Percentiles rank a stretch among this genome's conserved stretches.
phyloP scores from a whole-genome alignment of 2,797 vertebrate genomes.

The Hylomyscus alleni region DNA sequence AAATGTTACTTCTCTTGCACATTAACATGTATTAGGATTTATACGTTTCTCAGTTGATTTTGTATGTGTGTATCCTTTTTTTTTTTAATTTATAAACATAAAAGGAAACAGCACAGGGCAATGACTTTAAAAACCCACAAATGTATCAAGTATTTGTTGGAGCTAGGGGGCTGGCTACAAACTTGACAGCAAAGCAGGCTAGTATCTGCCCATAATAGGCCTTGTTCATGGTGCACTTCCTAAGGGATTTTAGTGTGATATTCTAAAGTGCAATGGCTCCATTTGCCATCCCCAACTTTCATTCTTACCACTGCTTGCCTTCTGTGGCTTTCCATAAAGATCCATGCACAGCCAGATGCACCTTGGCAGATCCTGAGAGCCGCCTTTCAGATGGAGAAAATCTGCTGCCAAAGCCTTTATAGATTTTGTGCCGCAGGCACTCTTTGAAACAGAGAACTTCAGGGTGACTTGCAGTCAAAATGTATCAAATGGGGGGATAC shows the following conservation, averaged over 20 bases:
- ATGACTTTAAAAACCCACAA: conserved; percentile 8
- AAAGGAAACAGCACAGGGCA: neutral
- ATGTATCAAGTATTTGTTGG: too few relatives aligned
- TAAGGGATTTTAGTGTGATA: neutral
- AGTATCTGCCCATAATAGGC: neutral
- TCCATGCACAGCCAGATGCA: neutral
- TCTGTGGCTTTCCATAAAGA: neutral
- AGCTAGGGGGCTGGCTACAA: neutral
- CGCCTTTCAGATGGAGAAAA: conserved; percentile 45
- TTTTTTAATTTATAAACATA: neutral
- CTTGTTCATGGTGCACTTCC: rapidly evolving
- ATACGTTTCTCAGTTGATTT: neutral
- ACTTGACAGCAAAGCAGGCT: neutral
- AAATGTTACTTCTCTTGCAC: neutral
- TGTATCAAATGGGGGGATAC: neutral
- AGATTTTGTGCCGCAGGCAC: conserved; percentile 53
- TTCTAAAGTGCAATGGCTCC: neutral
- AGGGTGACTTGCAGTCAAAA: conserved; percentile 35
- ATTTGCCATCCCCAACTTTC: neutral
- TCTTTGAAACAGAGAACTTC: conserved; percentile 64
- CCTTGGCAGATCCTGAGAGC: neutral
- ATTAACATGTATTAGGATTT: neutral
- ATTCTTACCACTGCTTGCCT: neutral
- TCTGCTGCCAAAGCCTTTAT: conserved; percentile 27
- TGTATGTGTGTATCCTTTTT: neutral